Evolutionary conservation across 2,888 invertebrate species (phyloP), one percentile per base, ranked within the genome.

Genomic region (Lycocerus yunnanus): DNA sequence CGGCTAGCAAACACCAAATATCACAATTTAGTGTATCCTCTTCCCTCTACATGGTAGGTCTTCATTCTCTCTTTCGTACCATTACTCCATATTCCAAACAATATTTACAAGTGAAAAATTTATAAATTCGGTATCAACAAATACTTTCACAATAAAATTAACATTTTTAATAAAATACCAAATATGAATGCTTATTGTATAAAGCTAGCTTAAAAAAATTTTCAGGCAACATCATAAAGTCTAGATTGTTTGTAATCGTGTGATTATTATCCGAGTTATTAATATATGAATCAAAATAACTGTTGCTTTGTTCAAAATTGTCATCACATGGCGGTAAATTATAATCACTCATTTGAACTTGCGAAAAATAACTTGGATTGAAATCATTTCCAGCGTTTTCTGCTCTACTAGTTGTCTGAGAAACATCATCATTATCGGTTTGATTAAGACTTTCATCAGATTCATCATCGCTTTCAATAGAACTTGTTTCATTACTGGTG

Each of bases 401-500:
- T 43, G 2, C 5, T 43, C n/a, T 43, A n/a, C n/a, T 43, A n/a
- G 43, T 43, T n/a, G 2, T n/a, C 5, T n/a, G n/a, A 43, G 43
- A 6, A 43, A n/a, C 43, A n/a, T 43, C 43, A n/a, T 43, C 43
- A 6, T n/a, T 43, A n/a, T 43, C 43, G 0, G 43, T 43, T 6
- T 43, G 43, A 8, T 43, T 43, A n/a, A 43, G 43, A 43, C 15
- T 21, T 69, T 61, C 72, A 58, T 68, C 68, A 65, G 14, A 13
- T 65, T 73, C 69, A 11, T 68, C 74, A 16, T 79, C 77, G 10
- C 71, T 74, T 11, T 73, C 74, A 18, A 67, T 75, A 10, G 58
- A 69, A 58, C 75, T 78, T 15, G 66, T 73, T 61, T 77, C 77
- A 63, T 76, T 73, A 71, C 77, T 79, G 61, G 73, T 75, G 15